These are phyloP conservation scores for Catagonus wagneri DNA, from an alignment of 2,113 vertebrate genomes.

Conservation along the genomic window DNA sequence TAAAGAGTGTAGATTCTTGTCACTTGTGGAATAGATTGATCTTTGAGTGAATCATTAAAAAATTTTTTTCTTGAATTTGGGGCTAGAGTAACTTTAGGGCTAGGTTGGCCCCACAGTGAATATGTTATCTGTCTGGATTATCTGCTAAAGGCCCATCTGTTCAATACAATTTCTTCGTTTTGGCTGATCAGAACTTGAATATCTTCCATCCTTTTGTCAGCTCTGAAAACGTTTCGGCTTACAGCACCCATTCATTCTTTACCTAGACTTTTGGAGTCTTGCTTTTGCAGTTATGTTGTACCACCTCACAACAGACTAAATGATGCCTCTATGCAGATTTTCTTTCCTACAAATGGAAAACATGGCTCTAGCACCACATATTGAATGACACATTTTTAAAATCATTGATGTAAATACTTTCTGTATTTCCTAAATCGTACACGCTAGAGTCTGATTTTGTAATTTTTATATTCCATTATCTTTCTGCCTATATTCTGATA, in stretches of 20 bases:
- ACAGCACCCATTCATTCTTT: background rate
- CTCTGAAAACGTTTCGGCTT: background rate
- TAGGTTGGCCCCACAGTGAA: background rate
- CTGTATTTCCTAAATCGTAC: background rate
- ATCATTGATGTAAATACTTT: background rate
- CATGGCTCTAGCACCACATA: background rate
- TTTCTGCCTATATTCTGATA: conserved; percentile 9
- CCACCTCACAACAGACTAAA: background rate
- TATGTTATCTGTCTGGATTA: background rate
- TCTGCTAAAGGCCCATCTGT: background rate
- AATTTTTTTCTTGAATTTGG: background rate
- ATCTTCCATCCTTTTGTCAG: background rate
- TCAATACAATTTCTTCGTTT: background rate
- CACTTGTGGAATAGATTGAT: background rate
- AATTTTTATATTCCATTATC: background rate
- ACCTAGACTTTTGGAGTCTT: background rate
- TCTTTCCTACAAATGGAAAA: background rate
- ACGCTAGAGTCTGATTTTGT: background rate
- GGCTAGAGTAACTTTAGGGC: background rate
- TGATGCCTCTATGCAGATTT: background rate
- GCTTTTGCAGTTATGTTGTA: background rate
- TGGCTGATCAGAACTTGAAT: background rate
- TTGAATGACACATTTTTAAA: background rate
- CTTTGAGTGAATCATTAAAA: background rate
- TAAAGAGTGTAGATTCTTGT: background rate